These are phyloP conservation scores for Gasterosteus nipponicus DNA, from an alignment of 2,113 vertebrate species.

Conservation along the genomic window DNA sequence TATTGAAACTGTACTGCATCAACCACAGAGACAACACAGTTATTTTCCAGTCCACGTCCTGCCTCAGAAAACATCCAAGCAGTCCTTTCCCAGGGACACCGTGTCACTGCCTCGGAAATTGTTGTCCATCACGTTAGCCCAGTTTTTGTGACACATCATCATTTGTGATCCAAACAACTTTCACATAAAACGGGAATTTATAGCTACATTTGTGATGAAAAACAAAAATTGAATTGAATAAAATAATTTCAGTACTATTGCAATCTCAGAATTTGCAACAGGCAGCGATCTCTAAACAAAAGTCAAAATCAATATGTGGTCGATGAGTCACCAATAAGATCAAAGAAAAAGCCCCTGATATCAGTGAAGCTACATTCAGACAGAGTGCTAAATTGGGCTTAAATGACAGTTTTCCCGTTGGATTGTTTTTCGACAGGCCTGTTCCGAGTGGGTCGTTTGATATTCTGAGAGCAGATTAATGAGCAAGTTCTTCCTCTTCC, in stretches of 20 bases:
- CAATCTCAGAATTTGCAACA: not conserved
- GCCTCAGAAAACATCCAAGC: not conserved
- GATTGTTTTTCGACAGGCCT: no score
- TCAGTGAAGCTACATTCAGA: not conserved
- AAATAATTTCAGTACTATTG: not conserved
- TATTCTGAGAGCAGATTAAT: not conserved
- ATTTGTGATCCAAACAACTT: not conserved
- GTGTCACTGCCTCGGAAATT: not conserved
- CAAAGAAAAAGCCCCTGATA: not conserved
- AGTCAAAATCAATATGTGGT: not conserved
- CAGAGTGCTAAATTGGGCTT: not conserved
- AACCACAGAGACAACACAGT: not conserved
- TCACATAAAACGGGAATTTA: not conserved
- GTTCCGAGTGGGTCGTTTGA: not conserved
- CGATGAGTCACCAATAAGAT: not conserved
- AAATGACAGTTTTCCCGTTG: not conserved
- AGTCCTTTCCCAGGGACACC: not conserved
- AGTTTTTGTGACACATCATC: not conserved
- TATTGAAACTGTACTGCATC: not conserved
- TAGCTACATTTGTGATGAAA: not conserved
- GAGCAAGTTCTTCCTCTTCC: not conserved
- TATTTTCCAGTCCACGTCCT: not conserved
- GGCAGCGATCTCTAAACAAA: not conserved
- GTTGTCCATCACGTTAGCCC: not conserved
- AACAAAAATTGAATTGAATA: not conserved